These are phyloP conservation scores for Butastur rufipennis DNA, from an alignment of 2,113 vertebrate genomes.

Conservation along the genomic window DNA sequence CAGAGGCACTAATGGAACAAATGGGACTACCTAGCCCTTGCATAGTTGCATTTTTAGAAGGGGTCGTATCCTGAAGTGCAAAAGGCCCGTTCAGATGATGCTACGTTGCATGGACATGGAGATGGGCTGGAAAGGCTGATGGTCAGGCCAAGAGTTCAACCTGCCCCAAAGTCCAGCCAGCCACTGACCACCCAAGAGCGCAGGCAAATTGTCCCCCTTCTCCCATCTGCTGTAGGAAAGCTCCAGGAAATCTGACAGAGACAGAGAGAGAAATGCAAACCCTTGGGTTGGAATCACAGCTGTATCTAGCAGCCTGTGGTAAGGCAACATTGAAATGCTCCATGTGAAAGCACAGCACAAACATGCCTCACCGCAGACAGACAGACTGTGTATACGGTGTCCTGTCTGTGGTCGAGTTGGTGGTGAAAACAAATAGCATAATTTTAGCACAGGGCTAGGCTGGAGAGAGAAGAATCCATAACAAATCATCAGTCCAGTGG, in stretches of 20 bases:
- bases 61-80: fast-evolving
- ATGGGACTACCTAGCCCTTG: background rate
- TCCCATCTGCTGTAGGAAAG: background rate
- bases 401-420: background rate
- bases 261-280: background rate
- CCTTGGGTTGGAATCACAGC: background rate
- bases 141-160: background rate
- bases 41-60: background rate
- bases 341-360: background rate
- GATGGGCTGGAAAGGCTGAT: background rate
- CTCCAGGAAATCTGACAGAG: background rate
- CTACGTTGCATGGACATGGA: fast-evolving
- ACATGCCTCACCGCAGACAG: background rate
- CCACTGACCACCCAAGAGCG: background rate
- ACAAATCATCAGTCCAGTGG: background rate
- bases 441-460: background rate
- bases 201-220: background rate
- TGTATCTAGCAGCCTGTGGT: background rate
- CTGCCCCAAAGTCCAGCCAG: background rate
- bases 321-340: fast-evolving
- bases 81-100: background rate
- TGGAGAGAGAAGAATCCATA: background rate
- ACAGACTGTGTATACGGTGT: background rate
- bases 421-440: background rate
- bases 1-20: background rate